Evolutionary conservation across 2,888 invertebrate genomes (phyloP), one percentile per base, ranked within the genome.

Genomic region (Schrankia costaestrigalis): DNA sequence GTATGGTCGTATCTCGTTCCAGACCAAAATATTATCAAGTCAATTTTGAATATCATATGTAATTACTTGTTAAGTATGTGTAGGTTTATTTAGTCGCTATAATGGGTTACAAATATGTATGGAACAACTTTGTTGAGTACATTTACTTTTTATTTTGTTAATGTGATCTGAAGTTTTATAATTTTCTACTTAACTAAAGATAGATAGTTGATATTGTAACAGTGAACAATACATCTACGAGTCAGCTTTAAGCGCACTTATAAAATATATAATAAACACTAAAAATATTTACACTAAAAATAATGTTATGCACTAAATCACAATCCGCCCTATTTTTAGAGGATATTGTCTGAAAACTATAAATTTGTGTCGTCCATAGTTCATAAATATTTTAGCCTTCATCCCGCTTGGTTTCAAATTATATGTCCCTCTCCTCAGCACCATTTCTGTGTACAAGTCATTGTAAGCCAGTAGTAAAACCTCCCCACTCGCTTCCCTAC

Each of bases 301-400:
- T 84, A n/a, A n/a, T n/a, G n/a, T n/a, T n/a, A 84, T 84, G 76
- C 83, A 84, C 82, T 84, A 78, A 41, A 64, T 72, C 81, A 81
- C 80, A 47, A 62, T 71, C 77, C 78, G 76, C 79, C 82, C 78
- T 85, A 79, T 82, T 84, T 83, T 82, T 82, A 80, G 79, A 80
- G 50, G 49, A 56, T 71, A 64, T 70, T 71, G 56, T 73, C 56
- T 45, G 48, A 56, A 21, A 41, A 62, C 57, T 61, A 46, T 56
- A 44, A 50, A 56, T 52, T 50, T 33, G 44, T 46, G 31, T 42
- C 61, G 61, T 66, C 67, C 65, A 56, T 52, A 52, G 44, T 35
- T 50, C 49, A 46, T 51, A 63, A n/a, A 46, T n/a, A 24, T 55
- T 48, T 35, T 30, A 28, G 11, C 34, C 36, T 37, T 54, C 15